These are phyloP conservation scores for Bujurquina vittata DNA, from an alignment of 2,113 vertebrate species.

Conservation along the genomic window DNA sequence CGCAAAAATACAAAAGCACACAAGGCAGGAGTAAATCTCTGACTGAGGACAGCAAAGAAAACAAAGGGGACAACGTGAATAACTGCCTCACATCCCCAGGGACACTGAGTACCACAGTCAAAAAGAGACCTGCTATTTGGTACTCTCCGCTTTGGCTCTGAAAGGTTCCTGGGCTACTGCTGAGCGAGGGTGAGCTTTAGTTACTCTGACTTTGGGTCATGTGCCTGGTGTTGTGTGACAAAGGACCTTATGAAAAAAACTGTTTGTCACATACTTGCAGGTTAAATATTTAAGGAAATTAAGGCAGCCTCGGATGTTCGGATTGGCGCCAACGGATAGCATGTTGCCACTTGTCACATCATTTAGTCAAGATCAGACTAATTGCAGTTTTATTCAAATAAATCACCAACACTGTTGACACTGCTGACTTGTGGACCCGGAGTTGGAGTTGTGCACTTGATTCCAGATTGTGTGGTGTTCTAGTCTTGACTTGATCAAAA, in stretches of 20 bases:
- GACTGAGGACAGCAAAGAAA: neutral
- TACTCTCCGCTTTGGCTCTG: slow-evolving; percentile 31
- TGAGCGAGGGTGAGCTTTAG: slow-evolving; percentile 26
- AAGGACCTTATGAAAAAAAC: slow-evolving; percentile 23
- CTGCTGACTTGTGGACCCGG: neutral
- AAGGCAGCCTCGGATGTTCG: neutral
- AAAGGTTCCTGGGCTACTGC: slow-evolving; percentile 21
- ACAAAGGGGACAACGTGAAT: neutral
- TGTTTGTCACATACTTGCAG: slow-evolving; percentile 25
- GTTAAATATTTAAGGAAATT: neutral
- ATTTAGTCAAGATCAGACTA: neutral
- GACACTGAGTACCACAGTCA: slow-evolving; percentile 28
- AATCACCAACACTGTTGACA: neutral
- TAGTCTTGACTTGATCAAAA: neutral
- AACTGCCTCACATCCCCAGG: slow-evolving; percentile 29
- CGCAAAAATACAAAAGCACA: neutral
- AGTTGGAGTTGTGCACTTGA: neutral
- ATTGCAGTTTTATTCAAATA: neutral
- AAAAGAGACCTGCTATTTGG: slow-evolving; percentile 28
- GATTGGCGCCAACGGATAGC: neutral
- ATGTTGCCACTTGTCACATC: neutral
- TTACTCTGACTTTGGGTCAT: slow-evolving; percentile 62
- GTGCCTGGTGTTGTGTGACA: slow-evolving; percentile 64
- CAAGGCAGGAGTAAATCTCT: neutral
- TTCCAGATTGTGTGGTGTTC: neutral